Evolutionary conservation across 2,113 vertebrate genomes (phyloP).

Genomic region (Vidua macroura): DNA sequence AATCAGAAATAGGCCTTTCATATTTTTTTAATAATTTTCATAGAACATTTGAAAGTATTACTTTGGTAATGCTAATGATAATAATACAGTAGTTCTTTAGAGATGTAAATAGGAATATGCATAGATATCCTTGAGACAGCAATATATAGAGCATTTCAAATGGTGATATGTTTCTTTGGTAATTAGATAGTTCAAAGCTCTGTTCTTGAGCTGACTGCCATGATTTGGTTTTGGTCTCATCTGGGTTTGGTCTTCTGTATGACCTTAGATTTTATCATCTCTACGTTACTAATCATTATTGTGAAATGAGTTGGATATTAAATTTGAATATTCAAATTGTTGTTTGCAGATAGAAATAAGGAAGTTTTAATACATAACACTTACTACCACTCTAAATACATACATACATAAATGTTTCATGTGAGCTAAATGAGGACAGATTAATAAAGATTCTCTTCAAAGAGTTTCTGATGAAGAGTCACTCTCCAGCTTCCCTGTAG

Average conservation of each 20-base stretch:
- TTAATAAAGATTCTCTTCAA: neutral
- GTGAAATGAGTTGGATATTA: neutral
- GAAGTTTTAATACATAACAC: neutral
- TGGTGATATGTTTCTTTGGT: neutral
- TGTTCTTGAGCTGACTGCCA: neutral
- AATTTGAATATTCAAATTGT: neutral
- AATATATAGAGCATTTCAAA: neutral
- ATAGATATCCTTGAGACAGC: neutral
- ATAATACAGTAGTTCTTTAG: neutral
- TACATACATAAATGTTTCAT: neutral
- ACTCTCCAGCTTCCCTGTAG: neutral
- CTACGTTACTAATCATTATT: neutral
- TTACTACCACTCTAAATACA: neutral
- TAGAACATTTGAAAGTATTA: neutral
- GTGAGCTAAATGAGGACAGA: neutral
- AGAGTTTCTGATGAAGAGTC: neutral
- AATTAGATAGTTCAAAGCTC: neutral
- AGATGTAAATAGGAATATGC: neutral
- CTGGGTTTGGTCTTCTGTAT: neutral
- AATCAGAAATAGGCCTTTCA: neutral
- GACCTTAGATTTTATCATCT: neutral
- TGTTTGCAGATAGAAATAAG: neutral
- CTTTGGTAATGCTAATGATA: neutral
- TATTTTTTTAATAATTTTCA: neutral
- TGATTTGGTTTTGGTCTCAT: neutral